Conservation (phyloP, 2,888 invertebrate genomes). For the Andrena dorsata region DNA sequence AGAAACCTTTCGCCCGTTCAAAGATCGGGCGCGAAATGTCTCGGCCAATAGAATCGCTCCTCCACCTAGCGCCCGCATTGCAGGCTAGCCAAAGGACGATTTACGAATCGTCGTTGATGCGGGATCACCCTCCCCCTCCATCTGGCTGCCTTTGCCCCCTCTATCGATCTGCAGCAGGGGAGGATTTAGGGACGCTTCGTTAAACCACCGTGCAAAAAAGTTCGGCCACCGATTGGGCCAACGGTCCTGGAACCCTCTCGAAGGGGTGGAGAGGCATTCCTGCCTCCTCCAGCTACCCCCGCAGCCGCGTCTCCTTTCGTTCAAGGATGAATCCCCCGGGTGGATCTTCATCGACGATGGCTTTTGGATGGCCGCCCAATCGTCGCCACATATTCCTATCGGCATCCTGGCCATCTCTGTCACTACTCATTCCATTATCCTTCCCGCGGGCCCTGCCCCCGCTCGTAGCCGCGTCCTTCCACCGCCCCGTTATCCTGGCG, state of each 20-base stretch:
- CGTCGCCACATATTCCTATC: conserved; percentile 81
- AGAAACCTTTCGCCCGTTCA: conserved; percentile 1
- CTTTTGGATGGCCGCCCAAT: conserved; percentile 84
- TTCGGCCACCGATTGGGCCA: conserved; percentile 70
- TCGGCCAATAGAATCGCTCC: conserved; percentile 53
- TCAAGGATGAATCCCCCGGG: conserved; percentile 61
- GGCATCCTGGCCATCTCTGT: conserved; percentile 53
- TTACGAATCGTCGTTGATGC: conserved; percentile 74
- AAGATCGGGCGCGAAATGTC: conserved; percentile 46
- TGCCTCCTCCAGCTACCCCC: conserved; percentile 18
- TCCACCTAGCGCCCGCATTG: conserved; percentile 70
- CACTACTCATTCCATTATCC: conserved; percentile 54
- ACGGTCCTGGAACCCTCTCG: conserved; percentile 60
- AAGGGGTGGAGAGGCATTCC: conserved; percentile 27
- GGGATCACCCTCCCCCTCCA: conserved; percentile 54
- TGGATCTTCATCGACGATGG: conserved; percentile 72
- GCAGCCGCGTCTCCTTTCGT: conserved; percentile 23
- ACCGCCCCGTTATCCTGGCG: conserved; percentile 36
- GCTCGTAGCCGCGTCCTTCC: conserved; percentile 32
- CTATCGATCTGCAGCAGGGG: conserved; percentile 77
- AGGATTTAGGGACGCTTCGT: conserved; percentile 81
- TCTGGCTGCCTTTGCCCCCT: conserved; percentile 34
- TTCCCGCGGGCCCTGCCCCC: conserved; percentile 21
- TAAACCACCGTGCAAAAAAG: conserved; percentile 74
- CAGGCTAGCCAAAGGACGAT: conserved; percentile 71